Percentiles rank a stretch among this genome's conserved stretches.
These are phyloP conservation scores for Zelostemma sp. DNA, from an alignment of 1,140 invertebrate species.

Conservation along the genomic window DNA sequence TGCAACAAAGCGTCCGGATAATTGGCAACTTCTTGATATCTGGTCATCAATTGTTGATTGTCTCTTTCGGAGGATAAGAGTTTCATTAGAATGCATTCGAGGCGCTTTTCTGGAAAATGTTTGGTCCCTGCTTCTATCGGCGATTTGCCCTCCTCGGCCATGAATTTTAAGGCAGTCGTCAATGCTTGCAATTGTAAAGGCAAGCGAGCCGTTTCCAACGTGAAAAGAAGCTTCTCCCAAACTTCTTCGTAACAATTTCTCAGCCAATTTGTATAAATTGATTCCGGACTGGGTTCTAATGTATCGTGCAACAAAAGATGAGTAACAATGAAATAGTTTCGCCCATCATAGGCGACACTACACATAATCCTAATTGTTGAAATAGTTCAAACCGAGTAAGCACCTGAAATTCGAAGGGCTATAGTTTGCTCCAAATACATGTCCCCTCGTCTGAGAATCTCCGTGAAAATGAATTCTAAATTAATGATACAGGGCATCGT, in stretches of 20 bases:
- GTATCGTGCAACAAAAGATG: no score
- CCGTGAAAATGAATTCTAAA: slow-evolving; percentile 78
- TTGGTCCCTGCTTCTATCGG: slow-evolving; percentile 70
- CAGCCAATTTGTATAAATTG: slow-evolving; percentile 74
- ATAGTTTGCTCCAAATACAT: slow-evolving; percentile 71
- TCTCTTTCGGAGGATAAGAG: slow-evolving; percentile 72
- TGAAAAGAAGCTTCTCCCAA: slow-evolving; percentile 69
- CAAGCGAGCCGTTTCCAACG: slow-evolving; percentile 69
- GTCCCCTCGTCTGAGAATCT: slow-evolving; percentile 74
- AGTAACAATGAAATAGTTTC: no score
- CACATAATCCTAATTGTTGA: no score
- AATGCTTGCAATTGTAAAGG: slow-evolving; percentile 75
- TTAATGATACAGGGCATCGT: slow-evolving; percentile 73
- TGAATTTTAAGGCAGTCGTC: slow-evolving; percentile 76
- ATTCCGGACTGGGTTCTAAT: slow-evolving; percentile 71
- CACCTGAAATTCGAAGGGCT: slow-evolving; percentile 57
- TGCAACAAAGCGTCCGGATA: slow-evolving; percentile 76
- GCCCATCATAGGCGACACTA: no score
- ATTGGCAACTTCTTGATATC: slow-evolving; percentile 75
- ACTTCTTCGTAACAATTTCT: slow-evolving; percentile 74
- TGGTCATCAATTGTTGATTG: slow-evolving; percentile 69
- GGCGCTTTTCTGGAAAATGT: slow-evolving; percentile 73
- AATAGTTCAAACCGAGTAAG: no score
- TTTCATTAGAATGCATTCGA: slow-evolving; percentile 74
- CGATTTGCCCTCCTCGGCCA: slow-evolving; percentile 76